phyloP scores from a whole-genome alignment of 2,888 invertebrate species.

The Torymus auratus region DNA sequence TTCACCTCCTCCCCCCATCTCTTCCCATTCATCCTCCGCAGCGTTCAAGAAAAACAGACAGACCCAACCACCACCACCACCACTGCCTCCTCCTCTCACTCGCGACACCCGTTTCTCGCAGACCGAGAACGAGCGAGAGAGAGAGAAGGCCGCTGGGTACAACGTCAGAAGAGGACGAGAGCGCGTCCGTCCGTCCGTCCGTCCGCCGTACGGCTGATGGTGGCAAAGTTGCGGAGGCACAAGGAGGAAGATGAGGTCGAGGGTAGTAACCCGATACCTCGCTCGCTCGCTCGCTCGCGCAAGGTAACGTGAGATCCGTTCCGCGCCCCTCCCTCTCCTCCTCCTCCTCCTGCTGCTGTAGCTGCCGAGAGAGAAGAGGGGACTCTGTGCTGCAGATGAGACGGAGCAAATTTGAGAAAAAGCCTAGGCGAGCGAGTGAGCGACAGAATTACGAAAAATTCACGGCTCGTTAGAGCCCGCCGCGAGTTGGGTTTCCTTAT shows the following conservation, averaged over 20 bases:
- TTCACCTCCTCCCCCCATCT: slow-evolving; percentile 9
- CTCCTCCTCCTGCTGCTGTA: slow-evolving; percentile 56
- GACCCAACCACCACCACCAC: not conserved
- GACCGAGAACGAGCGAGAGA: slow-evolving; percentile 17
- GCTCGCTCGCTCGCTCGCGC: slow-evolving; percentile 62
- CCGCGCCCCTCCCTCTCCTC: slow-evolving; percentile 60
- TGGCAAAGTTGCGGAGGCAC: slow-evolving; percentile 73
- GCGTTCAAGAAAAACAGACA: slow-evolving; percentile 41
- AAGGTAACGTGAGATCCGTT: slow-evolving; percentile 75
- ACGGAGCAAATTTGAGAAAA: slow-evolving; percentile 55
- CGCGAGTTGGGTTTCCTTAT: slow-evolving; percentile 50
- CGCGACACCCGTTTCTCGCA: not conserved
- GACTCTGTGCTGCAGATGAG: slow-evolving; percentile 3
- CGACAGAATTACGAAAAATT: slow-evolving; percentile 62
- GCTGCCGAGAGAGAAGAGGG: slow-evolving; percentile 41
- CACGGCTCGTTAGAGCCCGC: slow-evolving; percentile 54
- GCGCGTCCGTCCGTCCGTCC: no score
- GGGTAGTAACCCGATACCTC: slow-evolving; percentile 74
- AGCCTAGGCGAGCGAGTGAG: slow-evolving; percentile 17
- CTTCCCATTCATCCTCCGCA: slow-evolving; percentile 33
- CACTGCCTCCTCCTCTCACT: no score
- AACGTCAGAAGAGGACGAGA: no score
- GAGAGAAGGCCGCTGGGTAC: slow-evolving; percentile 8
- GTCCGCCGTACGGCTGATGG: slow-evolving; percentile 64
- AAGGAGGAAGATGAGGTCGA: slow-evolving; percentile 74